Percentiles rank a stretch among this genome's conserved stretches.
Evolutionary conservation across 2,113 vertebrate genomes (phyloP).

Genomic region (Aplodontia rufa): DNA sequence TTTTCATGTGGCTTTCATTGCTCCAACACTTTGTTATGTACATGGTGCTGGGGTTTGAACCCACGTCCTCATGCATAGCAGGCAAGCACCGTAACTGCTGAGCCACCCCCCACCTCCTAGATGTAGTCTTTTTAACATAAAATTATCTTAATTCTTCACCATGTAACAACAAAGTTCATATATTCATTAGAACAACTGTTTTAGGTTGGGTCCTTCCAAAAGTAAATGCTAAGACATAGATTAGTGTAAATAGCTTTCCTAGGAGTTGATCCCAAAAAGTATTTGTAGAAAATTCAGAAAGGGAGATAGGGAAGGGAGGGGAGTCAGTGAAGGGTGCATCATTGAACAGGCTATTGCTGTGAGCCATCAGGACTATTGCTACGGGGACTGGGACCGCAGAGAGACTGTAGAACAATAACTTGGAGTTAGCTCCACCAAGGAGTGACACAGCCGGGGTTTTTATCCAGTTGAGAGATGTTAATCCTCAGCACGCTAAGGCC

Average conservation of each 20-base stretch:
- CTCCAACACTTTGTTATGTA: too few species aligned
- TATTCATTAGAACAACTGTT: not conserved
- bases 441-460: not conserved
- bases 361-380: not conserved
- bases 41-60: too few species aligned
- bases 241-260: not conserved
- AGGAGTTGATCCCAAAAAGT: not conserved
- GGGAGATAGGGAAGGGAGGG: not conserved
- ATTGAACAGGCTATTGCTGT: not conserved
- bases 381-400: too few species aligned
- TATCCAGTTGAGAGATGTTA: not conserved
- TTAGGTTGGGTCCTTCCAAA: not conserved
- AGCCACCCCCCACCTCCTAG: too few species aligned
- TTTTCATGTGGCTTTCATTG: too few species aligned
- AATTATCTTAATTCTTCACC: not conserved
- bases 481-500: not conserved
- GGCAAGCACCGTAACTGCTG: too few species aligned
- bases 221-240: not conserved
- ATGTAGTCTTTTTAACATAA: not conserved
- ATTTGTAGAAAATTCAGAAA: not conserved
- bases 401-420: not conserved
- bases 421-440: not conserved
- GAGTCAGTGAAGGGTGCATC: not conserved
- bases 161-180: not conserved
- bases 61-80: too few species aligned